Evolutionary conservation across 2,797 vertebrate species (phyloP).

Genomic region (Staurois parvus): DNA sequence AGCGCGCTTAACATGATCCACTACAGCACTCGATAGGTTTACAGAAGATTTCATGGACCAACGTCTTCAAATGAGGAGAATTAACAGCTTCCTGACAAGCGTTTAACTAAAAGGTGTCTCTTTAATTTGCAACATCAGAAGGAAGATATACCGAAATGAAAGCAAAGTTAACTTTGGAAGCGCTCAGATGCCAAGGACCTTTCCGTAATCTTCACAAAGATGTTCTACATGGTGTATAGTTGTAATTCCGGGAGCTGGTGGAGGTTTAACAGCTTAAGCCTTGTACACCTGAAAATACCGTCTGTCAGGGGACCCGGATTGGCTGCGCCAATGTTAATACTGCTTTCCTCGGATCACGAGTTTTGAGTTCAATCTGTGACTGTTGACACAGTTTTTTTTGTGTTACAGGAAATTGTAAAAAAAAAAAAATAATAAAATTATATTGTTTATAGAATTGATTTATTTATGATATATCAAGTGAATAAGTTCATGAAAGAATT

Average conservation of each 20-base stretch:
- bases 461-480: too few species aligned
- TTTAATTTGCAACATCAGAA: slow-evolving; percentile 26
- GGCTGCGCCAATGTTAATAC: too few species aligned
- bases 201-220: neutral
- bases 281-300: neutral
- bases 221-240: neutral
- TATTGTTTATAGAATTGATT: too few species aligned
- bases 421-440: too few species aligned
- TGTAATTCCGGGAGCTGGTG: neutral
- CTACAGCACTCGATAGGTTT: slow-evolving; percentile 31
- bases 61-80: slow-evolving; percentile 58
- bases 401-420: too few species aligned
- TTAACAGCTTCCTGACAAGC: slow-evolving; percentile 20
- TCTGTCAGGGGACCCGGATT: too few species aligned
- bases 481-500: too few species aligned
- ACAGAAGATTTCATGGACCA: slow-evolving; percentile 55
- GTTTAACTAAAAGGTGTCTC: slow-evolving; percentile 8
- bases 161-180: neutral
- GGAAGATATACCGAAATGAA: neutral
- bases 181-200: neutral
- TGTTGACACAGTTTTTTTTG: too few species aligned
- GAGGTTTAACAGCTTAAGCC: neutral
- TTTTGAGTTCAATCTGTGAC: too few species aligned
- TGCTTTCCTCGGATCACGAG: too few species aligned
- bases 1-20: slow-evolving; percentile 59